These are phyloP conservation scores for Uropsilus gracilis DNA, from an alignment of 2,113 vertebrate genomes.

Conservation along the genomic window DNA sequence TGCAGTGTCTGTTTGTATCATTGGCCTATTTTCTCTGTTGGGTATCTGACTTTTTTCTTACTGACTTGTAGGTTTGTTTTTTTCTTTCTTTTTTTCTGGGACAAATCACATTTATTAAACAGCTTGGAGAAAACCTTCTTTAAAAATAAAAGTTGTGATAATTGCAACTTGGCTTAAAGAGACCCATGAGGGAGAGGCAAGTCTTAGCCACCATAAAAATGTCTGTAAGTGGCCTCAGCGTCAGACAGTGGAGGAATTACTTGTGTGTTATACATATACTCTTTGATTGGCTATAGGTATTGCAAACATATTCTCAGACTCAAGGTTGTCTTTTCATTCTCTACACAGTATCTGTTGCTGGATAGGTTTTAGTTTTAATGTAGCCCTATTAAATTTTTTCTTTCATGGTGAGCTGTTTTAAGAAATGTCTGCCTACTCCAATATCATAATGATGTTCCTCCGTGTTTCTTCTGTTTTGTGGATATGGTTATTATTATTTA, in stretches of 20 bases:
- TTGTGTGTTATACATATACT: not conserved
- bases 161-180: not conserved
- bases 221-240: constrained; percentile 50
- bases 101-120: not conserved
- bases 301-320: not conserved
- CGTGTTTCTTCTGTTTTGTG: not conserved
- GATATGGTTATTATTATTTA: not conserved
- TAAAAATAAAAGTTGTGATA: constrained; percentile 30
- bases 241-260: constrained; percentile 8
- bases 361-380: not conserved
- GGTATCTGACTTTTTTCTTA: constrained; percentile 15
- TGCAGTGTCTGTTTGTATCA: not conserved
- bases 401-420: not conserved
- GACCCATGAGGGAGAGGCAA: not conserved
- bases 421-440: not conserved
- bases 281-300: not conserved
- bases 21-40: not conserved
- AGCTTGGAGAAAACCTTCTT: not conserved
- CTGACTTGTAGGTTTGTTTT: not conserved
- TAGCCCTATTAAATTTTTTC: not conserved
- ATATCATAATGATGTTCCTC: not conserved
- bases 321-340: not conserved
- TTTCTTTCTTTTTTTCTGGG: not conserved
- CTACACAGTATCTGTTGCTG: not conserved
- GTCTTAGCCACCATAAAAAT: constrained; percentile 63